Percentiles rank a stretch among this genome's conserved stretches.
Evolutionary conservation across 2,888 invertebrate genomes (phyloP).

Genomic region (Tipula confusa): DNA sequence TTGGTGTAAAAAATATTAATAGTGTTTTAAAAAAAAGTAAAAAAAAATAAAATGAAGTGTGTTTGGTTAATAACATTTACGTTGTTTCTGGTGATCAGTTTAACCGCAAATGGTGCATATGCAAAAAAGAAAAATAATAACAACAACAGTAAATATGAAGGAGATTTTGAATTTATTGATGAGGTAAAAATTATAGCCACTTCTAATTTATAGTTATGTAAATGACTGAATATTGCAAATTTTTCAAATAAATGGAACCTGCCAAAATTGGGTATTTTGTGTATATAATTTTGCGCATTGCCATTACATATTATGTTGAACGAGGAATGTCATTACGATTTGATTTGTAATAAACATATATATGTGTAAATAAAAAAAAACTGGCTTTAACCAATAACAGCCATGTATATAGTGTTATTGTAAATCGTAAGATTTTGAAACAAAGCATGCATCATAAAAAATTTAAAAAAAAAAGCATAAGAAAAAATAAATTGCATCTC

Average conservation of each 20-base stretch:
- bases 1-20: background rate
- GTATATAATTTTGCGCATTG: background rate
- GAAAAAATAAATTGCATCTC: background rate
- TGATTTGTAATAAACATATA: background rate
- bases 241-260: background rate
- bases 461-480: no score
- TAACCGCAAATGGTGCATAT: conserved; percentile 37
- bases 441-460: conserved; percentile 16
- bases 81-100: background rate
- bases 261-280: background rate
- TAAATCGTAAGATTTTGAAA: background rate
- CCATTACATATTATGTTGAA: background rate
- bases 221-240: background rate
- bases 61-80: conserved; percentile 29
- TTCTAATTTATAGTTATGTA: background rate
- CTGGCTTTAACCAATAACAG: background rate
- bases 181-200: conserved; percentile 57
- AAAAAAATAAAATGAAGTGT: conserved; percentile 31
- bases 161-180: conserved; percentile 74
- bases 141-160: conserved; percentile 56
- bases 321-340: background rate
- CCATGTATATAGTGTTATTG: background rate
- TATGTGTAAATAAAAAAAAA: no score
- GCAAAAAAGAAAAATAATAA: conserved; percentile 56
- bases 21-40: background rate